Percentiles rank a stretch among this genome's conserved stretches.
phyloP scores from a whole-genome alignment of 2,113 vertebrate genomes.

The Lethenteron reissneri region DNA sequence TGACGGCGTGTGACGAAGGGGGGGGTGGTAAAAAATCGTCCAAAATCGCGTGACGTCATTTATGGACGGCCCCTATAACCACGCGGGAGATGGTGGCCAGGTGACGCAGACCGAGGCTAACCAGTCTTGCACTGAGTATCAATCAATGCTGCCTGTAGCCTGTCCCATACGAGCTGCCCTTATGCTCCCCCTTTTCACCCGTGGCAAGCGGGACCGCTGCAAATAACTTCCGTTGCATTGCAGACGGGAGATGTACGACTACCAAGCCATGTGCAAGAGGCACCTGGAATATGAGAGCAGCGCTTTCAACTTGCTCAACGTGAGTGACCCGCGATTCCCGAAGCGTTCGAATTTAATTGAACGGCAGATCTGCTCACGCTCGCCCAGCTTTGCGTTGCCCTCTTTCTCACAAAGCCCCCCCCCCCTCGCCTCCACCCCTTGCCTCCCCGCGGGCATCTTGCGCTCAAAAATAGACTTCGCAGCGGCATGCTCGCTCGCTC shows the following conservation, averaged over 20 bases:
- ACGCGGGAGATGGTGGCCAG: no score
- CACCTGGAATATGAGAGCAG: slow-evolving; percentile 41
- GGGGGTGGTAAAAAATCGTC: no score
- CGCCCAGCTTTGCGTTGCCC: no score
- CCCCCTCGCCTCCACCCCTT: not conserved
- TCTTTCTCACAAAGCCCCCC: slow-evolving; percentile 2
- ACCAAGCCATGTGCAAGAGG: slow-evolving; percentile 76
- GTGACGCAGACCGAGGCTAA: not conserved
- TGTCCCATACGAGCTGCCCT: no score
- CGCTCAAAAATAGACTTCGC: no score
- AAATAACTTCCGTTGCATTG: slow-evolving; percentile 3
- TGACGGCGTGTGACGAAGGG: no score
- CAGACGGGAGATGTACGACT: slow-evolving; percentile 78
- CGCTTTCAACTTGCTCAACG: slow-evolving; percentile 43
- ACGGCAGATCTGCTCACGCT: no score
- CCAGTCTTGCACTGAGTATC: not conserved
- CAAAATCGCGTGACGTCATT: no score
- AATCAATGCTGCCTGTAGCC: not conserved
- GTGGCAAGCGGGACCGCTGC: not conserved
- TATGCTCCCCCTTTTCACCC: not conserved
- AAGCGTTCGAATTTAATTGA: no score
- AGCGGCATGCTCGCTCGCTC: no score
- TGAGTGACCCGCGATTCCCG: slow-evolving; percentile 19
- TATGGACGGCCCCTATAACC: no score
- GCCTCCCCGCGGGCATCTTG: no score